phyloP scores from a whole-genome alignment of 2,797 vertebrate genomes.

The Clarias fuscus region DNA sequence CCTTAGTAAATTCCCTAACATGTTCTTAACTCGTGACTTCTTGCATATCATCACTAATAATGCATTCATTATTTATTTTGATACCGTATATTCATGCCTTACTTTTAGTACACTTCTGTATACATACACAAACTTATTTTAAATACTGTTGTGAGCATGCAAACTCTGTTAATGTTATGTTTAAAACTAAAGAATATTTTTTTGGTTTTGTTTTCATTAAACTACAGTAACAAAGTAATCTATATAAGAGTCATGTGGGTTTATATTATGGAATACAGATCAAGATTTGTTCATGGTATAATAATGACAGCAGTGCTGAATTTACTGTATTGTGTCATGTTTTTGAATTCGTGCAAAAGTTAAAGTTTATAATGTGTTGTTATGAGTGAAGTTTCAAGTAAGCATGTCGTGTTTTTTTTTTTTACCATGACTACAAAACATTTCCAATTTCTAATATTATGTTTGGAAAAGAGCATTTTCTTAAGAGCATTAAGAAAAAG shows the following conservation, averaged over 20 bases:
- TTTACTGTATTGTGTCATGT: background rate
- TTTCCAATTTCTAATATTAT: slow-evolving; percentile 25
- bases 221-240: background rate
- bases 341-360: background rate
- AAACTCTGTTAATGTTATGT: background rate
- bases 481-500: slow-evolving; percentile 17
- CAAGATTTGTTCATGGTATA: too few species aligned
- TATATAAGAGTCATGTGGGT: background rate
- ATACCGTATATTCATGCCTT: background rate
- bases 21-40: background rate
- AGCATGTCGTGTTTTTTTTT: background rate
- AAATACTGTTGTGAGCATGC: background rate
- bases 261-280: background rate
- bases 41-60: background rate
- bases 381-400: background rate
- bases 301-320: background rate
- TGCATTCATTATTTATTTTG: background rate
- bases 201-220: background rate
- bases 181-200: background rate
- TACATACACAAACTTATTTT: background rate
- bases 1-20: background rate
- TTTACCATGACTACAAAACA: background rate
- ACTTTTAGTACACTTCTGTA: background rate
- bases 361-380: background rate
- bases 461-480: slow-evolving; percentile 2